These are phyloP conservation scores for Belgica antarctica DNA, from an alignment of 2,888 invertebrate genomes.

Conservation along the genomic window DNA sequence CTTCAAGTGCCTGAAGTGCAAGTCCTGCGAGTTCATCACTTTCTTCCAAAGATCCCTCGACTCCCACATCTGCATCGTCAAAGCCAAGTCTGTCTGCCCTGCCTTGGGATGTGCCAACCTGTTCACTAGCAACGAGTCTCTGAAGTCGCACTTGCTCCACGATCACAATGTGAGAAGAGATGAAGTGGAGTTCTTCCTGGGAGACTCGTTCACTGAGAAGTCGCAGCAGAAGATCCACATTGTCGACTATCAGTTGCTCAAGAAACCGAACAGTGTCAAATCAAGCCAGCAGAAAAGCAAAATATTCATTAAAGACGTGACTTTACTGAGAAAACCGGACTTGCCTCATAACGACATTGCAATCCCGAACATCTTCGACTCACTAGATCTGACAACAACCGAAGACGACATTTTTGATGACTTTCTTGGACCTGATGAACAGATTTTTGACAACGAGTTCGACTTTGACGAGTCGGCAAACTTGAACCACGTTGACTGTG, in stretches of 20 bases:
- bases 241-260: constrained; percentile 18
- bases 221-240: constrained; percentile 17
- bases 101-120: constrained; percentile 61
- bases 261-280: background rate
- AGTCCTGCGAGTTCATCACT: constrained; percentile 2
- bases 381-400: constrained; percentile 20
- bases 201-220: constrained; percentile 50
- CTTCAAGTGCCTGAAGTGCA: constrained; percentile 11
- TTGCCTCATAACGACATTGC: background rate
- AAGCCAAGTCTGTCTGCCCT: constrained; percentile 61
- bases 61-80: background rate
- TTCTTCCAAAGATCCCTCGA: constrained; percentile 3
- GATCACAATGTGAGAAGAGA: constrained; percentile 67
- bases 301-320: constrained; percentile 52
- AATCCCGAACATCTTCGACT: constrained; percentile 41
- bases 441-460: constrained; percentile 32
- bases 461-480: constrained; percentile 28
- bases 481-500: background rate
- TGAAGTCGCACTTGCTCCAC: constrained; percentile 64
- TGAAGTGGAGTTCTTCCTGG: constrained; percentile 62
- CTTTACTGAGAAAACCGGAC: constrained; percentile 50
- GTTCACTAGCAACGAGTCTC: constrained; percentile 63
- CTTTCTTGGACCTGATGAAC: constrained; percentile 30
- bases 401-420: constrained; percentile 41
- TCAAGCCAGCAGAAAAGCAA: constrained; percentile 48